These are phyloP conservation scores for Antheraea pernyi DNA, from an alignment of 1,140 invertebrate species.

Conservation along the genomic window DNA sequence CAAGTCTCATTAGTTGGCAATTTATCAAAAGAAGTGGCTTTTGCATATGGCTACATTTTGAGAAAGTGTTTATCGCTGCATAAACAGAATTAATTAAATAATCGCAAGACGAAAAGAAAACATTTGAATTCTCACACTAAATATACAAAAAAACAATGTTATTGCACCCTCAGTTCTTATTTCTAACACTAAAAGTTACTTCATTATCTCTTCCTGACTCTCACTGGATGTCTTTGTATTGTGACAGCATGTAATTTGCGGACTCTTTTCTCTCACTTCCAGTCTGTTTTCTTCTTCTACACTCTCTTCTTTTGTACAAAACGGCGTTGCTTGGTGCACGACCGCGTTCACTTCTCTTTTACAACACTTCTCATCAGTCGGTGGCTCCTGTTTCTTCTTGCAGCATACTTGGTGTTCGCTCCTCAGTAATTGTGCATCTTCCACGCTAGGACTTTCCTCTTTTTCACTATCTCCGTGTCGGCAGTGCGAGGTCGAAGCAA, in stretches of 20 bases:
- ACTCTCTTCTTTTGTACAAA: constrained; percentile 25
- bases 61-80: too few species aligned
- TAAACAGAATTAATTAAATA: too few species aligned
- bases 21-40: too few species aligned
- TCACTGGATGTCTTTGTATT: constrained; percentile 41
- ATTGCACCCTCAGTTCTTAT: neutral
- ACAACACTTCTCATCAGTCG: constrained; percentile 43
- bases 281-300: constrained; percentile 16
- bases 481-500: constrained; percentile 20
- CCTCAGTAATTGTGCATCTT: constrained; percentile 54
- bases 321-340: constrained; percentile 38
- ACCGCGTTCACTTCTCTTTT: constrained; percentile 36
- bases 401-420: constrained; percentile 50
- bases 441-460: constrained; percentile 57
- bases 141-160: too few species aligned
- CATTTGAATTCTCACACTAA: too few species aligned
- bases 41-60: too few species aligned
- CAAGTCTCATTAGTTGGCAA: too few species aligned
- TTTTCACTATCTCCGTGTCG: constrained; percentile 48
- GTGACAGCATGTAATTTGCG: constrained; percentile 62
- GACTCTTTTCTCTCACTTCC: constrained; percentile 48
- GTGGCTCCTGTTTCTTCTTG: constrained; percentile 47
- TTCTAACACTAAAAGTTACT: constrained; percentile 8
- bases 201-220: constrained; percentile 65
- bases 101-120: too few species aligned